phyloP scores from a whole-genome alignment of 2,888 invertebrate genomes.

The Synergus laeviventris region DNA sequence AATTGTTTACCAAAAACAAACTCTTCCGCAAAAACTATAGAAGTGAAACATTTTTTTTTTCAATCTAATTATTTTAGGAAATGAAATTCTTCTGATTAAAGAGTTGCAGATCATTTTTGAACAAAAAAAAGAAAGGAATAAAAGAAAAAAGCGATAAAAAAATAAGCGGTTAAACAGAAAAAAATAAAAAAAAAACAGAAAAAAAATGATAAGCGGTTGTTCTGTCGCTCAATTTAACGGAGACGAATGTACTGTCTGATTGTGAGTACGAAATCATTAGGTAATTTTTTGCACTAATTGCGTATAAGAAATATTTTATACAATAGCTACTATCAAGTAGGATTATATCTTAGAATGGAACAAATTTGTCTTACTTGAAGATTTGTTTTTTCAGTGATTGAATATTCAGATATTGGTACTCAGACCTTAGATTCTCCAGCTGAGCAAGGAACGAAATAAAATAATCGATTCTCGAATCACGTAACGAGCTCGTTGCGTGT shows the following conservation, averaged over 20 bases:
- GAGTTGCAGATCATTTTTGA: not conserved
- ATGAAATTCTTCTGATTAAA: not conserved
- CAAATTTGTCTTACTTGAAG: not conserved
- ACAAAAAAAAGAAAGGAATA: no score
- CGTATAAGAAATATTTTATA: no score
- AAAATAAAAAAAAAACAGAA: no score
- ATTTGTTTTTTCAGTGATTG: slow-evolving; percentile 8
- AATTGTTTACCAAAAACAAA: no score
- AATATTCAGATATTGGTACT: not conserved
- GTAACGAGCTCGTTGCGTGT: slow-evolving; percentile 23
- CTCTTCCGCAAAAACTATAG: no score
- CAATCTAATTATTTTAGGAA: no score
- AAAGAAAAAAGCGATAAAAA: no score
- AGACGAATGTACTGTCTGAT: slow-evolving; percentile 34
- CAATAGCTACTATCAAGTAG: not conserved
- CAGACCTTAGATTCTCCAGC: not conserved
- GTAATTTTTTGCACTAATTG: slow-evolving; percentile 38
- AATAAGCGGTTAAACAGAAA: no score
- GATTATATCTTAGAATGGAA: not conserved
- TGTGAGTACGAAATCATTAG: slow-evolving; percentile 34
- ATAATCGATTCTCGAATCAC: slow-evolving; percentile 38
- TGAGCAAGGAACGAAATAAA: not conserved
- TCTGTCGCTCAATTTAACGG: slow-evolving; percentile 30
- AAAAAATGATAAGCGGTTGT: slow-evolving; percentile 28
- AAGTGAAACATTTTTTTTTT: no score